phyloP scores from a whole-genome alignment of 1,140 invertebrate genomes.

The Drosophila auraria region DNA sequence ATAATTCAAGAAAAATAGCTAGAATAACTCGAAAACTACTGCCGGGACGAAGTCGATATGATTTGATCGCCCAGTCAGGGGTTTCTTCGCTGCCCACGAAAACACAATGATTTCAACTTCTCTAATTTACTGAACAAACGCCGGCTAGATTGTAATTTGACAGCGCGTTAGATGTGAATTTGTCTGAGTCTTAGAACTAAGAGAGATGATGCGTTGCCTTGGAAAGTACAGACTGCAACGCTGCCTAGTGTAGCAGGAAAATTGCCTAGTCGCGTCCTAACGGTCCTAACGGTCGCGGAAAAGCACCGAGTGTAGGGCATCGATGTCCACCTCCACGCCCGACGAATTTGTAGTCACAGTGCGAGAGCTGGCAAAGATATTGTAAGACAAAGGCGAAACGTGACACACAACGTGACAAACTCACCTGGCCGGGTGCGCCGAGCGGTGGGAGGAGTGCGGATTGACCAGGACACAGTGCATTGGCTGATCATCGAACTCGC shows the following conservation, averaged over 20 bases:
- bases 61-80: too few species aligned
- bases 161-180: conserved; percentile 3
- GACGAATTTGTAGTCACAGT: conserved; percentile 74
- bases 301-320: conserved; percentile 74
- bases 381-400: not conserved
- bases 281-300: conserved; percentile 63
- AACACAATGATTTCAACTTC: not conserved
- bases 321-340: conserved; percentile 73
- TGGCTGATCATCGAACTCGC: conserved; percentile 94
- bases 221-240: conserved; percentile 3
- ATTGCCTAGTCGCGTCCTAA: conserved; percentile 24
- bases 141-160: not conserved
- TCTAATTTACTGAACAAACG: conserved; percentile 25
- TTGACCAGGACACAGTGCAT: conserved; percentile 93
- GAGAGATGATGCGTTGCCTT: conserved; percentile 26
- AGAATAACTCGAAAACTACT: too few species aligned
- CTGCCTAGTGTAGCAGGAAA: conserved; percentile 7
- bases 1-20: too few species aligned
- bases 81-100: not conserved
- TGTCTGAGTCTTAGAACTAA: conserved; percentile 20
- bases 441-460: conserved; percentile 88
- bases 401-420: conserved; percentile 29
- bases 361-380: conserved; percentile 45
- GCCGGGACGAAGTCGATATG: too few species aligned
- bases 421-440: conserved; percentile 85